A percentile compares a stretch with the other conserved stretches of the same genome.
Conservation (phyloP, 92 coral and sea anemone genomes). For the Epizoanthus illoricatus region DNA sequence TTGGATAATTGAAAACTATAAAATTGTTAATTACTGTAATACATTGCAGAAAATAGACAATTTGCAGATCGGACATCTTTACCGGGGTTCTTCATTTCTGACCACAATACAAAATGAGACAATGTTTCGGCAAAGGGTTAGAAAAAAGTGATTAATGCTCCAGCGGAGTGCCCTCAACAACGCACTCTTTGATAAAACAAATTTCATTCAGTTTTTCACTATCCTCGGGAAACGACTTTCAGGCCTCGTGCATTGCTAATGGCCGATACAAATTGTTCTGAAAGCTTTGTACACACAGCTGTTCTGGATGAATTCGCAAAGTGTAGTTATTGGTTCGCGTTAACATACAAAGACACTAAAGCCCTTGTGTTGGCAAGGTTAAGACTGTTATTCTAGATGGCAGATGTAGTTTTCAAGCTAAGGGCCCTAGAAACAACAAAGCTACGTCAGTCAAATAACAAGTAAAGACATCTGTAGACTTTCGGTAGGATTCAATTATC, state of each 20-base stretch:
- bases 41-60: no score
- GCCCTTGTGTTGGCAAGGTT: slow-evolving; percentile 3
- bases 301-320: neutral
- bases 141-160: no score
- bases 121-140: no score
- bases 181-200: neutral
- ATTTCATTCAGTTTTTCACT: neutral
- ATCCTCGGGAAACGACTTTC: neutral
- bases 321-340: slow-evolving; percentile 5
- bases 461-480: no score
- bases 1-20: no score
- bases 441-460: neutral
- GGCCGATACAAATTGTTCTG: slow-evolving; percentile 3
- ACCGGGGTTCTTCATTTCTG: no score
- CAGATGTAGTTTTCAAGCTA: slow-evolving; percentile 14
- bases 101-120: no score
- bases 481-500: neutral
- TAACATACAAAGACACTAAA: neutral
- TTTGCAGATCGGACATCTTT: no score
- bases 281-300: slow-evolving; percentile 29
- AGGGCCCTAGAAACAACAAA: neutral
- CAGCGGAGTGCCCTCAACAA: no score
- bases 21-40: no score
- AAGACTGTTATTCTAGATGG: slow-evolving; percentile 1
- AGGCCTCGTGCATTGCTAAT: neutral